Evolutionary conservation across 2,797 vertebrate genomes (phyloP), one percentile per base, ranked within the genome.

Genomic region (Peromyscus nudipes): DNA sequence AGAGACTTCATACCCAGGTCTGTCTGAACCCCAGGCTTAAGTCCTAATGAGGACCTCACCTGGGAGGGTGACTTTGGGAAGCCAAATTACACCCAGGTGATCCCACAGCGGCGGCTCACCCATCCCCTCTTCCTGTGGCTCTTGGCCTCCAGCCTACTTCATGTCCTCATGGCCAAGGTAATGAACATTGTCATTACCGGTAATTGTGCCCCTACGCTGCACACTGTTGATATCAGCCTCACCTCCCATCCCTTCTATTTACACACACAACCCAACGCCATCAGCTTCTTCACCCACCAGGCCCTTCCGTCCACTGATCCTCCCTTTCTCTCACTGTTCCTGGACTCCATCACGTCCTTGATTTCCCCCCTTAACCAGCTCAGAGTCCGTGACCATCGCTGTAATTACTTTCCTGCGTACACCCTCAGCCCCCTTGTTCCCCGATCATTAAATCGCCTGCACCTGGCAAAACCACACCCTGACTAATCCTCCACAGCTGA

Each of bases 391-490:
- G 71, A 67, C 23, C 80, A 57, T 77, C 29, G 27, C 84, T 88
- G 7, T 92, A 82, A 89, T 96, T 76, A 90, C 17, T 91, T 93
- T 57, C 83, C 82, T 62, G 90, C 31, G 52, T 71, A 92, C 65
- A n/a, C 65, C 67, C 67, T 91, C 65, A 92, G 43, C 49, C 89
- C 84, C 69, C 64, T 76, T 81, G 69, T n/a, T 40, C 67, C 17
- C n/a, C 2, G 19, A 84, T 79, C 7, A 55, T 95, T 96, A 96
- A 96, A 89, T 64, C 85, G 60, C 49, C 43, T 62, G 52, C 82
- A 91, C 60, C 96, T 93, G 84, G 87, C 83, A 52, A 90, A 83
- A 71, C 95, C 96, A 96, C 95, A 57, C 96, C 95, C 90, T 43
- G 69, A 34, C 76, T 95, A 87, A 88, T 93, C 64, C 91, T 91